A percentile compares a stretch with the other conserved stretches of the same genome.
These are phyloP conservation scores for Gadopsis marmoratus DNA, from an alignment of 2,797 vertebrate genomes.

Conservation along the genomic window DNA sequence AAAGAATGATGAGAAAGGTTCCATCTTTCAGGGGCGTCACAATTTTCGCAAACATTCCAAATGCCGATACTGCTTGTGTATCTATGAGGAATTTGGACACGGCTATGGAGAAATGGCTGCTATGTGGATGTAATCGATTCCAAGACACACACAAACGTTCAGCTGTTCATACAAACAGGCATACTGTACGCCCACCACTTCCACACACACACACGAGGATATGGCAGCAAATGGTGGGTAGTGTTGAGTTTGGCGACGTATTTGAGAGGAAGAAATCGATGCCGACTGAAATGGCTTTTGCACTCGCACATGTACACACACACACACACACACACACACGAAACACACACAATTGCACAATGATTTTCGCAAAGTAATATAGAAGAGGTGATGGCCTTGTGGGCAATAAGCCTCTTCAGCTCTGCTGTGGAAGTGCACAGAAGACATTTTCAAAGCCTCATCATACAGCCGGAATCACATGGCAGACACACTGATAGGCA, in stretches of 20 bases:
- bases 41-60: background rate
- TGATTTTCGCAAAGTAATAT: conserved; percentile 59
- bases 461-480: conserved; percentile 43
- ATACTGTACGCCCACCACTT: conserved; percentile 2
- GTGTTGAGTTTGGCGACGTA: conserved; percentile 4
- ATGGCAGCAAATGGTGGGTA: conserved; percentile 12
- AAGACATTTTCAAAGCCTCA: conserved; percentile 58
- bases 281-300: conserved; percentile 46
- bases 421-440: conserved; percentile 30
- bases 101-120: background rate
- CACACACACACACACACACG: conserved; percentile 22
- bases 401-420: conserved; percentile 50
- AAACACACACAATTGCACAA: conserved; percentile 39
- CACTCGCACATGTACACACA: conserved; percentile 12
- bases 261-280: conserved; percentile 47
- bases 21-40: background rate
- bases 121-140: background rate
- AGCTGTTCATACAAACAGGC: background rate
- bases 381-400: conserved; percentile 56
- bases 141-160: background rate
- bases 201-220: background rate
- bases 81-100: background rate
- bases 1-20: background rate
- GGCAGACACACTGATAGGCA: conserved; percentile 46
- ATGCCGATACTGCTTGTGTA: background rate